Base-by-base conservation (phyloP, 1,140 invertebrate species). In the Fopius arisanus region DNA sequence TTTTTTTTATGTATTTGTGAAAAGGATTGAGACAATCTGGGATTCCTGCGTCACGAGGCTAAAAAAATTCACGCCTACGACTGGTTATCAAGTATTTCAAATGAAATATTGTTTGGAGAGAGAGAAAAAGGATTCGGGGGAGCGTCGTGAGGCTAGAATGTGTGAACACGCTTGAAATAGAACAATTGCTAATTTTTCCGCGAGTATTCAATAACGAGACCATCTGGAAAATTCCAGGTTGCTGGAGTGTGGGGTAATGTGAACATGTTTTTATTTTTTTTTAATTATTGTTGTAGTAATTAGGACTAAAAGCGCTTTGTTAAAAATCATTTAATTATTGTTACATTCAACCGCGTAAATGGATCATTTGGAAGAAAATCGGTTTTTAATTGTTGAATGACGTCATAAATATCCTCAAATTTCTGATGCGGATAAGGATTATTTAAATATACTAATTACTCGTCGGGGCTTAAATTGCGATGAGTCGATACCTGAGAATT, bases 1-100 rank as follows among this genome's bases (percentile, higher is more conserved):
- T 65, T 16, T 62, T 1, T 62, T 2, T 28, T 21, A 28, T 21
- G 9, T 37, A 6, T n/a, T 67, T 29, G 41, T 19, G 41, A 51
- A 69, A 51, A 48, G 54, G 9, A 16, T 23, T 12, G 28, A 28
- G 31, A 51, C n/a, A 51, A 48, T 16, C 6, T 48, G 19, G 26
- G 14, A 19, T 12, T 48, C 10, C 19, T 59, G 54, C 54, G 54
- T 59, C 54, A 69, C 43, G 43, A 69, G 67, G 67, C 43, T 69
- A 54, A 51, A 69, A 69, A 69, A 69, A 69, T 69, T 69, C 21
- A 51, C 67, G 28, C 43, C 16, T 31, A 33, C 26, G 23, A 21
- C 23, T 12, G 40, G 9, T 29, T 68, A 21, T 48, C 40, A 40
- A 19, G 40, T 68, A 40, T 69, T 69, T 54, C 31, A 51, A 48